phyloP scores from a whole-genome alignment of 2,888 invertebrate species.

The Marasmarcha lunaedactyla region DNA sequence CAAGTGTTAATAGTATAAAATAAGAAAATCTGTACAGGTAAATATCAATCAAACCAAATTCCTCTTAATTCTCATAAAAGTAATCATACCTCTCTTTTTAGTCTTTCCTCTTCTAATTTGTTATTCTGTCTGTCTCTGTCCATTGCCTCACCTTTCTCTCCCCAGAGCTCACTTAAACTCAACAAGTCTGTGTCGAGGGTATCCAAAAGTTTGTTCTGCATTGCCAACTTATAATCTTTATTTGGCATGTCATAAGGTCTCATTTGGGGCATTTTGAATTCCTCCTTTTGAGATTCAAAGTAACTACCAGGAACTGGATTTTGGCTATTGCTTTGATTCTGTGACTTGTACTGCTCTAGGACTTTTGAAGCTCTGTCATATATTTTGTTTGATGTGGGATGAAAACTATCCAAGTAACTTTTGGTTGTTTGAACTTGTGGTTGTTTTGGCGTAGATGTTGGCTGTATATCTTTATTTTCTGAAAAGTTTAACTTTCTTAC shows the following conservation, averaged over 20 bases:
- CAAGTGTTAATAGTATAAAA: too few relatives aligned
- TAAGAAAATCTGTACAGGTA: too few relatives aligned
- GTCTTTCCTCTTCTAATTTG: constrained; percentile 80
- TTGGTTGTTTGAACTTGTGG: constrained; percentile 17
- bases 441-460: constrained; percentile 55
- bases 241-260: constrained; percentile 36
- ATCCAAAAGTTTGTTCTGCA: constrained; percentile 38
- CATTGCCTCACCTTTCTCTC: constrained; percentile 44
- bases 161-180: constrained; percentile 77
- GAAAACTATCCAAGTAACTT: constrained; percentile 33
- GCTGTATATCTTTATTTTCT: constrained; percentile 46
- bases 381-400: constrained; percentile 53
- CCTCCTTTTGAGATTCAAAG: constrained; percentile 30
- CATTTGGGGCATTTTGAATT: constrained; percentile 55
- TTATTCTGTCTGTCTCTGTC: constrained; percentile 33
- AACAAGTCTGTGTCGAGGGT: constrained; percentile 55
- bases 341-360: constrained; percentile 51
- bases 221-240: constrained; percentile 27
- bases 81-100: constrained; percentile 78
- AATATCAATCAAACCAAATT: too few relatives aligned
- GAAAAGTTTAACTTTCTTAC: constrained; percentile 43
- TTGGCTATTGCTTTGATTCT: constrained; percentile 25
- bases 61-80: too few relatives aligned
- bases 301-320: constrained; percentile 31
- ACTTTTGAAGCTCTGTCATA: constrained; percentile 54